Evolutionary conservation across 1,140 invertebrate genomes (phyloP).

Genomic region (Drosophila pseudoobscura): DNA sequence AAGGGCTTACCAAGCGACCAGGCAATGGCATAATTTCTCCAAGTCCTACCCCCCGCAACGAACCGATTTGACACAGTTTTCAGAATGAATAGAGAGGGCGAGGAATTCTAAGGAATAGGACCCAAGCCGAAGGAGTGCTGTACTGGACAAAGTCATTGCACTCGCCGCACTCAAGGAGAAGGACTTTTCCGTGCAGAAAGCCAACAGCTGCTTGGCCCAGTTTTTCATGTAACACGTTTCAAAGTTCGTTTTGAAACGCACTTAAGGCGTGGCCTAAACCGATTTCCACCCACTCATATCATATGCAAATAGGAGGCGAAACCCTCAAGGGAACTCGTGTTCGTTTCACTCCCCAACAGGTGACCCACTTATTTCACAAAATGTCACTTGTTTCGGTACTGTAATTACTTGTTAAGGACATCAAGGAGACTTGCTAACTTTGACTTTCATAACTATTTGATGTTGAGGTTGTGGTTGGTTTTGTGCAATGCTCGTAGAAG

Average conservation of each 20-base stretch:
- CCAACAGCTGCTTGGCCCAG: conserved; percentile 71
- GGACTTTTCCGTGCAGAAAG: conserved; percentile 34
- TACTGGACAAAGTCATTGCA: conserved; percentile 61
- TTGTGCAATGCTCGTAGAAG: not conserved
- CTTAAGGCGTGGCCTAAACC: conserved; percentile 25
- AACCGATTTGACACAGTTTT: conserved; percentile 70
- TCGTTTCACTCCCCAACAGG: conserved; percentile 19
- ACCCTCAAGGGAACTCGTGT: not conserved
- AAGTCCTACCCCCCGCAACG: not conserved
- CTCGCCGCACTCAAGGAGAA: conserved; percentile 39
- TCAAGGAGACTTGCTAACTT: conserved; percentile 1
- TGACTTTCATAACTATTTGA: not conserved
- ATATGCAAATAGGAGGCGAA: conserved; percentile 41
- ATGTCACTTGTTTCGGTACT: conserved; percentile 31
- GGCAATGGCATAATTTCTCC: conserved; percentile 55
- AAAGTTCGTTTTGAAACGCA: conserved; percentile 12
- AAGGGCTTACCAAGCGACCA: conserved; percentile 42
- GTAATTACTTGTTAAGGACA: conserved; percentile 28
- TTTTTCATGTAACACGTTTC: conserved; percentile 23
- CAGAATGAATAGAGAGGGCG: not conserved
- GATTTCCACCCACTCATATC: conserved; percentile 21
- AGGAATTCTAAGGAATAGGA: conserved; percentile 18
- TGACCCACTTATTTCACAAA: conserved; percentile 40
- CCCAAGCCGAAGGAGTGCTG: conserved; percentile 1
- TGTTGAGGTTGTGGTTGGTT: not conserved